These are phyloP conservation scores for Balaeniceps rex DNA, from an alignment of 2,113 vertebrate species.

Conservation along the genomic window DNA sequence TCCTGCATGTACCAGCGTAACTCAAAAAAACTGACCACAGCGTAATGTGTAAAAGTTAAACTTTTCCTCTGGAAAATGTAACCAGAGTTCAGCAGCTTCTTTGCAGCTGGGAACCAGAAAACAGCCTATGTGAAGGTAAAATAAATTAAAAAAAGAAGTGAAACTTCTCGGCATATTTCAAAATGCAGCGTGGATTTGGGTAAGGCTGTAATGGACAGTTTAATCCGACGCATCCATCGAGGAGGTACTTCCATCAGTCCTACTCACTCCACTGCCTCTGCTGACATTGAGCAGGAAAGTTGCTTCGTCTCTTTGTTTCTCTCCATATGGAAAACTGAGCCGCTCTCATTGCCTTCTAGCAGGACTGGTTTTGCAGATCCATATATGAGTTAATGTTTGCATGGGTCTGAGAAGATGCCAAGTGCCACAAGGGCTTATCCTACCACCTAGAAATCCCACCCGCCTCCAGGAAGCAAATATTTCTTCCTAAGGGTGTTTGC, in stretches of 20 bases:
- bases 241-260: background rate
- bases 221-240: fast-evolving
- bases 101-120: background rate
- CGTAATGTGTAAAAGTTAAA: background rate
- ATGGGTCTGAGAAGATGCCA: background rate
- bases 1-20: background rate
- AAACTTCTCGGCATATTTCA: background rate
- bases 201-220: background rate
- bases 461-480: background rate
- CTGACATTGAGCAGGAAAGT: background rate
- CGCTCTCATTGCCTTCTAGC: background rate
- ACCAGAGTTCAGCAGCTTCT: background rate
- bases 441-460: background rate
- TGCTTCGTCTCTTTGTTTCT: background rate
- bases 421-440: background rate
- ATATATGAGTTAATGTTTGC: background rate
- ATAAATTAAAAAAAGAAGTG: background rate
- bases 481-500: background rate
- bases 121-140: background rate
- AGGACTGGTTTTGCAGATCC: background rate
- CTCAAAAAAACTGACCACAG: background rate
- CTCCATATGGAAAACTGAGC: background rate
- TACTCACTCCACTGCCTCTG: background rate
- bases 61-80: background rate
- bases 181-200: background rate